Conservation (phyloP, 1,140 invertebrate genomes). For the Philotrypesis tridentata region DNA sequence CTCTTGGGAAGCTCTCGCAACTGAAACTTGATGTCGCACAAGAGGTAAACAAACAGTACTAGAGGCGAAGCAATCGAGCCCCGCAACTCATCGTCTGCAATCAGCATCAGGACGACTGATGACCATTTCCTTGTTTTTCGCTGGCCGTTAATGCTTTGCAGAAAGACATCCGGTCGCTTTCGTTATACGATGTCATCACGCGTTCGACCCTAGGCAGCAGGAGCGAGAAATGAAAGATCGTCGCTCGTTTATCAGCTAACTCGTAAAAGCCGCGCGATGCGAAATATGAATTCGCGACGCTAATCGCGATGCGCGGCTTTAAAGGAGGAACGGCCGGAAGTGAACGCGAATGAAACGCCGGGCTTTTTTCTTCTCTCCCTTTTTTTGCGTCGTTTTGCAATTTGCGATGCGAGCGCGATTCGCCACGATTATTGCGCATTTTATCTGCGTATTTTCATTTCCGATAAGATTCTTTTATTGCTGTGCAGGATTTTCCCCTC, state of each 20-base stretch:
- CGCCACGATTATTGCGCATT: neutral
- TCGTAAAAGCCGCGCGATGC: slow-evolving; percentile 35
- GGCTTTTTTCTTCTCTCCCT: neutral
- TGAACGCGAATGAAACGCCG: slow-evolving; percentile 12
- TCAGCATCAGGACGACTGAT: neutral
- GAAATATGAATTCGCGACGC: slow-evolving; percentile 14
- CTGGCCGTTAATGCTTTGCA: neutral
- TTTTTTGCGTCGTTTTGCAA: neutral
- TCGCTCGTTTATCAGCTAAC: neutral
- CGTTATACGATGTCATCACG: neutral
- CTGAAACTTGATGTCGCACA: neutral
- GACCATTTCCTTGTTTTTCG: neutral
- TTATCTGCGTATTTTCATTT: neutral
- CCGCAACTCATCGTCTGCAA: neutral
- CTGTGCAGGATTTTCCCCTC: too few relatives aligned
- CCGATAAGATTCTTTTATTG: neutral
- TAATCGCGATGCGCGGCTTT: slow-evolving; percentile 55
- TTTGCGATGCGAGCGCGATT: neutral
- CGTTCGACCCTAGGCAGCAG: neutral
- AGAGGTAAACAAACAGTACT: neutral
- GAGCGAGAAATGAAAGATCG: slow-evolving; percentile 6
- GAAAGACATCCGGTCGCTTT: neutral
- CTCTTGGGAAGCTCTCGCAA: neutral
- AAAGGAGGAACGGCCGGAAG: slow-evolving; percentile 26
- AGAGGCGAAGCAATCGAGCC: too few relatives aligned